phyloP scores from a whole-genome alignment of 2,888 invertebrate species.

The Papilio protenor region DNA sequence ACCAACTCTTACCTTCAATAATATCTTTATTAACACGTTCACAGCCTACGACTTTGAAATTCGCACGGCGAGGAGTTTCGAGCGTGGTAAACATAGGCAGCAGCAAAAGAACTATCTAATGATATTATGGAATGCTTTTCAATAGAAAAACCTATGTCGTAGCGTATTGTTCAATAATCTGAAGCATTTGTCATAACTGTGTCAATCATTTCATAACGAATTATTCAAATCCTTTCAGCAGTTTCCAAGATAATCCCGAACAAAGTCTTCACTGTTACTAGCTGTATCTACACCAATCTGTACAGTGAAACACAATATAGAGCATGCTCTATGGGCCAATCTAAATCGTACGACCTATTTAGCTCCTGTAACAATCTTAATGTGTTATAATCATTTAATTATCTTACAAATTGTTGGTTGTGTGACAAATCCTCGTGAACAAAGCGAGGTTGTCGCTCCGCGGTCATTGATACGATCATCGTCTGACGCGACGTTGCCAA shows the following conservation, averaged over 20 bases:
- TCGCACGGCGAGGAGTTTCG: too few relatives aligned
- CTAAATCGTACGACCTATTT: constrained; percentile 5
- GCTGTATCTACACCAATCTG: background rate
- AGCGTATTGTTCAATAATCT: background rate
- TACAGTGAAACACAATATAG: background rate
- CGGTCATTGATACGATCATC: constrained; percentile 30
- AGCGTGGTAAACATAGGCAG: too few relatives aligned
- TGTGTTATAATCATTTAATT: constrained; percentile 26
- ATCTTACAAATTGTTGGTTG: constrained; percentile 31
- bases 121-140: background rate
- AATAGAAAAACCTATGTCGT: background rate
- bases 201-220: background rate
- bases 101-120: too few relatives aligned
- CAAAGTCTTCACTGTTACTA: background rate
- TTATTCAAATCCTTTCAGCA: background rate
- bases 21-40: background rate
- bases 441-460: constrained; percentile 30
- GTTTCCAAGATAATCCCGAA: background rate
- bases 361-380: constrained; percentile 11
- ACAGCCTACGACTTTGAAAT: too few relatives aligned
- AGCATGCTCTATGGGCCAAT: background rate
- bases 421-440: constrained; percentile 35
- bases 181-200: background rate
- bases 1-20: background rate
- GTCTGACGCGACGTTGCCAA: constrained; percentile 27